Evolutionary conservation across 37 sponge, comb jelly and placozoan species (phyloP).

Genomic region (Halisarca cf. caerulea): DNA sequence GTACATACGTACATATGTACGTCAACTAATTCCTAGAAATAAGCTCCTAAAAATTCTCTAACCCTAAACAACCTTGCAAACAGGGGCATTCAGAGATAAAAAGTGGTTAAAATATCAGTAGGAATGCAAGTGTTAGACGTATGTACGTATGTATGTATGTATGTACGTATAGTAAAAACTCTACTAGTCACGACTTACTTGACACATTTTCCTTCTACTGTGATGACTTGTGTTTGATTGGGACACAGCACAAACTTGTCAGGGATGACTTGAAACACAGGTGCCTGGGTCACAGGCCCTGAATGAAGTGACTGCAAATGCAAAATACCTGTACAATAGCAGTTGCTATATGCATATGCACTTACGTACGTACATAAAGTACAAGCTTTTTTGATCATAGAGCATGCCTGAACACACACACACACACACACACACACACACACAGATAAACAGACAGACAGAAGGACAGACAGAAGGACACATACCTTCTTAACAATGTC

Average conservation of each 20-base stretch:
- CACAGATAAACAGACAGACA: too few relatives aligned
- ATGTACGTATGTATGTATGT: background rate
- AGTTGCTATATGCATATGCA: background rate
- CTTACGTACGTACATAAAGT: background rate
- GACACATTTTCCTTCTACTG: conserved; percentile 52
- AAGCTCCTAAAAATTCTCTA: too few relatives aligned
- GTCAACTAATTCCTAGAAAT: too few relatives aligned
- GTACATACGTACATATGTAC: too few relatives aligned
- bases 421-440: too few relatives aligned
- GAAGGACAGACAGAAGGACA: background rate
- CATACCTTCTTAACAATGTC: conserved; percentile 48
- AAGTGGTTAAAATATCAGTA: too few relatives aligned
- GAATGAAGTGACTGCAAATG: background rate
- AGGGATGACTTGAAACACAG: conserved; percentile 80
- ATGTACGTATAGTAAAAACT: too few relatives aligned
- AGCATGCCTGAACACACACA: too few relatives aligned
- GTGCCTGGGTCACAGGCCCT: conserved; percentile 21
- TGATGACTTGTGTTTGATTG: conserved; percentile 51
- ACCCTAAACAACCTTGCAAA: too few relatives aligned
- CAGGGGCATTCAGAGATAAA: too few relatives aligned
- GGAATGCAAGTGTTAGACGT: background rate
- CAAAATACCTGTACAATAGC: too few relatives aligned
- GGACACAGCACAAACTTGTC: conserved; percentile 84
- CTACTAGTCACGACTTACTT: conserved; percentile 20
- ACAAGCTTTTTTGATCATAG: too few relatives aligned